These are phyloP conservation scores for Xestia xanthographa DNA, from an alignment of 2,888 invertebrate species.

Conservation along the genomic window DNA sequence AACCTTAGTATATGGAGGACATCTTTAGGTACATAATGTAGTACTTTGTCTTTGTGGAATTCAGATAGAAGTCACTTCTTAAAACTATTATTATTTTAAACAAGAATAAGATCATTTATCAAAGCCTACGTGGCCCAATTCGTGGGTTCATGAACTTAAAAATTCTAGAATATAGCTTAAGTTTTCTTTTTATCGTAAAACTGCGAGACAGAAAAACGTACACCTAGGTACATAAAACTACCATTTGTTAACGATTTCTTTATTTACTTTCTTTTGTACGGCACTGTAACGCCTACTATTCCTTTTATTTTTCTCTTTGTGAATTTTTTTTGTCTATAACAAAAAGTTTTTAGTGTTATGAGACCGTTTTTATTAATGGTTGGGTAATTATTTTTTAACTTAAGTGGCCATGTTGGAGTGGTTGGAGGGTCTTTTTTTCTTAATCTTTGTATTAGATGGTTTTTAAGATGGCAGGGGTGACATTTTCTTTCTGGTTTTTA, in stretches of 20 bases:
- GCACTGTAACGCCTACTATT: constrained; percentile 32
- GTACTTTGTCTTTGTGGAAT: background rate
- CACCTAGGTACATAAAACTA: constrained; percentile 10
- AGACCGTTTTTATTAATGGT: constrained; percentile 24
- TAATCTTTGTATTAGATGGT: background rate
- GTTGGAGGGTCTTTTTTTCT: background rate
- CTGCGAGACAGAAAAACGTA: too few relatives aligned
- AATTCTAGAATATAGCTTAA: background rate
- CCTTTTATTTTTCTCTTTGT: constrained; percentile 50
- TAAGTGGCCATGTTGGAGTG: background rate
- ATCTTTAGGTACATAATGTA: too few relatives aligned
- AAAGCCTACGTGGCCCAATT: background rate
- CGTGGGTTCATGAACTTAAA: background rate
- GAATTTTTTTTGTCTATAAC: constrained; percentile 39
- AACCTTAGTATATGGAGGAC: too few relatives aligned
- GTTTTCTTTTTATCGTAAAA: too few relatives aligned
- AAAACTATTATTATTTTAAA: background rate
- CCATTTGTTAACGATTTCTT: constrained; percentile 52
- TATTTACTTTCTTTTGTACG: constrained; percentile 43
- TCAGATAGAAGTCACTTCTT: background rate
- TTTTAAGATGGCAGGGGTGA: background rate
- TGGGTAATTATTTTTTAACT: constrained; percentile 43
- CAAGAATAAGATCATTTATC: background rate
- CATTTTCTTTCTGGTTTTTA: background rate
- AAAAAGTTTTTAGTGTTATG: constrained; percentile 43